Conservation (phyloP, 2,888 invertebrate species). For the Sericinus montela region DNA sequence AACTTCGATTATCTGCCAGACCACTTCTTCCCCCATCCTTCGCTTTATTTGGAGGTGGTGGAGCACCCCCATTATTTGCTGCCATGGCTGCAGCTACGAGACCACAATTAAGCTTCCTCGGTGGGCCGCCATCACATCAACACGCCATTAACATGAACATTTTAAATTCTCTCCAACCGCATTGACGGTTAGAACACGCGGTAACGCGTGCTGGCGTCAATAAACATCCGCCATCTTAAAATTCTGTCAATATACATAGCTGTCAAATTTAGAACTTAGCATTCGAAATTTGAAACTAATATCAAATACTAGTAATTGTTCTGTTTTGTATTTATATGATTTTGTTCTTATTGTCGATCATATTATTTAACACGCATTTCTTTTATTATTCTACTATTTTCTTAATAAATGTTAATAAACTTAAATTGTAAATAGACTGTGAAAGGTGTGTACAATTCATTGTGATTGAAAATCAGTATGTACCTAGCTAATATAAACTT, state of each 20-base stretch:
- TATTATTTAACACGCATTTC: no score
- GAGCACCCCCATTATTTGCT: slow-evolving; percentile 83
- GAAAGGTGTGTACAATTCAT: neutral
- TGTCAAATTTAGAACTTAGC: neutral
- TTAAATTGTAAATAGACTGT: neutral
- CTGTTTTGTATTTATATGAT: no score
- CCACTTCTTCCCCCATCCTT: slow-evolving; percentile 87
- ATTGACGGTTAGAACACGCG: slow-evolving; percentile 74
- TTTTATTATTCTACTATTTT: no score
- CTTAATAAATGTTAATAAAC: no score
- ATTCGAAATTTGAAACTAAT: no score
- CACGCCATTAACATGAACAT: slow-evolving; percentile 78
- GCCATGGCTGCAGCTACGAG: slow-evolving; percentile 82
- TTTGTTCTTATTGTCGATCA: no score
- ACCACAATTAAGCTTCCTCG: slow-evolving; percentile 80
- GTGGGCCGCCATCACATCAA: slow-evolving; percentile 74
- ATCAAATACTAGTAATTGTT: no score
- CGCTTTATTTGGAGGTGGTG: slow-evolving; percentile 83
- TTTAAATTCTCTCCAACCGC: slow-evolving; percentile 77
- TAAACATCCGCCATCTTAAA: slow-evolving; percentile 51
- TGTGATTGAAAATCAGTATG: neutral
- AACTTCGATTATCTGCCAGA: slow-evolving; percentile 90
- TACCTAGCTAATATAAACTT: neutral
- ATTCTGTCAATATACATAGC: slow-evolving; percentile 6
- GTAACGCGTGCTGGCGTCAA: slow-evolving; percentile 42